phyloP scores from a whole-genome alignment of 2,888 invertebrate species.

The Rapana venosa region DNA sequence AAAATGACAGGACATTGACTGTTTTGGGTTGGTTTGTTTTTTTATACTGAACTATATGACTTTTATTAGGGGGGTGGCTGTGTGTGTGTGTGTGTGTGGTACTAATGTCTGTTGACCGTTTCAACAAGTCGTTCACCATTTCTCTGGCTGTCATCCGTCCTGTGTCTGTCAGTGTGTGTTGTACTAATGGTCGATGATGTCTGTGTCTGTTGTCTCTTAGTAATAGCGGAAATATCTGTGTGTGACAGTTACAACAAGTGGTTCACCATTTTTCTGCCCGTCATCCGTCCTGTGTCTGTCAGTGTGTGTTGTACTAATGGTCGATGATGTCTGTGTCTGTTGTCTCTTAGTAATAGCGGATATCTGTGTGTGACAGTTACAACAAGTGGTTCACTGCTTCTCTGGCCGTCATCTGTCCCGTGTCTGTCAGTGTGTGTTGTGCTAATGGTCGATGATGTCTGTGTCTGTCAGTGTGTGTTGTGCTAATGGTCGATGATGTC shows the following conservation, averaged over 20 bases:
- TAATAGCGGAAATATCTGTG: background rate
- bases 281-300: background rate
- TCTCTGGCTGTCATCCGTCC: conserved; percentile 61
- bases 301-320: background rate
- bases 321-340: background rate
- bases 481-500: background rate
- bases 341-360: background rate
- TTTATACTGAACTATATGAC: too few species aligned
- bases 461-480: background rate
- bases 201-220: background rate
- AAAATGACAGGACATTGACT: too few species aligned
- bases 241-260: background rate
- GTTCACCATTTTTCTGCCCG: background rate
- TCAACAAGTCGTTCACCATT: conserved; percentile 64
- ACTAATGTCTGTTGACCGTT: conserved; percentile 56
- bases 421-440: background rate
- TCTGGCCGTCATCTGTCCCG: conserved; percentile 58
- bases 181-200: background rate
- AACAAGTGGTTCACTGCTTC: conserved; percentile 66
- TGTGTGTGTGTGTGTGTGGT: background rate
- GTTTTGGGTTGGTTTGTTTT: too few species aligned
- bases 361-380: conserved; percentile 58
- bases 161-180: too few species aligned
- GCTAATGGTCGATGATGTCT: too few species aligned
- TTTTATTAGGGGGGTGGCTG: too few species aligned